Base-by-base conservation (phyloP, 2,113 vertebrate species). In the Ploceus nigricollis region DNA sequence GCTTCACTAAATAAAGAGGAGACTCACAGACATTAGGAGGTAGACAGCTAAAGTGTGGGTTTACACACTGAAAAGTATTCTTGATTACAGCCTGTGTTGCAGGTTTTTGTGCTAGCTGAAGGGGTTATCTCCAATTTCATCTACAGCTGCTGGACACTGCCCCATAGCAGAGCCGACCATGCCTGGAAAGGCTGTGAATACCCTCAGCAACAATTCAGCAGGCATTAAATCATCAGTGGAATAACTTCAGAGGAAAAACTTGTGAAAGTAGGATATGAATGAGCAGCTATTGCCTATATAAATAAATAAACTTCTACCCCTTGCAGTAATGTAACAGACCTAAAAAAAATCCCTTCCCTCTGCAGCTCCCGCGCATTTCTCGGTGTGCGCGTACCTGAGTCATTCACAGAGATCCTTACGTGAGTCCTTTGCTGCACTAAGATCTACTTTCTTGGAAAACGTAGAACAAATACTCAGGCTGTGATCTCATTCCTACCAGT, bases 401-500 rank as follows among this genome's bases (percentile, higher is more conserved):
- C 84, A 50, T 64, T 78, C 72, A 63, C 51, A 72, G 65, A 76
- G 53, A 64, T 72, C 90, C 57, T 64, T 57, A 2, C 2, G n/a
- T 2, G 25, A 78, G 68, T 83, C 76, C 80, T 90, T 66, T 79
- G 80, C 90, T 84, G 76, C 21, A 19, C 77, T 91, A 78, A 90
- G 94, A 90, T 84, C 80, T 84, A 56, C 80, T 84, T 96, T 94
- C 88, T 89, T 82, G 42, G 65, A 87, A 93, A 93, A 84, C 10
- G 28, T n/a, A 61, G 87, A 60, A 39, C 4, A 31, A 87, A 89
- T 54, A n/a, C 69, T 84, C 70, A 20, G 69, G 85, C 96, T 96
- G 88, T 89, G 96, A 95, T 95, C 96, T 94, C 95, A 89, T 88
- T 93, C 60, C 82, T 92, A 7, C 72, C 61, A 35, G 83, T 76